Evolutionary conservation across 2,113 vertebrate genomes (phyloP), one percentile per base, ranked within the genome.

Genomic region (Oreochromis tanganicae): DNA sequence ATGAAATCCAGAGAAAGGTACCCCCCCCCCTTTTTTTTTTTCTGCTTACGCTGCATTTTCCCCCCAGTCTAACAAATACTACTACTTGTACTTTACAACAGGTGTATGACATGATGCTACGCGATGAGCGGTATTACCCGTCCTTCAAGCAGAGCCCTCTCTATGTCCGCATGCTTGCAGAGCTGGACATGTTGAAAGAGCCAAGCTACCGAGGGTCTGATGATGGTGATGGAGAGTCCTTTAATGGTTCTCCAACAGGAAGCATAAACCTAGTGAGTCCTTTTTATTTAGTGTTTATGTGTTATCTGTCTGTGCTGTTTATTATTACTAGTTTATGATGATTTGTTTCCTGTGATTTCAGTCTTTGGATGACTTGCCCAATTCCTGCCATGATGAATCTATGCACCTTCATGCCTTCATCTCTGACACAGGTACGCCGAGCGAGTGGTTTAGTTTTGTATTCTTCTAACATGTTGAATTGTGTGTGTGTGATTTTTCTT

Each of bases 151-250:
- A 99, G 94, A 98, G 98, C 9, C 97, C 96, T 2, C 96, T 99
- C 34, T 99, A 99, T n/a, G 97, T 99, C 16, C 97, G 97, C 46
- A 99, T 99, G 99, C 95, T 99, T 41, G 98, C 99, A 3, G 99
- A 99, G 91, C 94, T 99, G 85, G 99, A 99, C 93, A 99, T 99
- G 99, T 93, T 99, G 90, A 99, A 99, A 92, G 99, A 99, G 95
- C 99, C 99, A 4, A 99, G 98, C 95, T 99, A 97, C 95, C 96
- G 98, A 89, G 99, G 98, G 17, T 99, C 98, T 9, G 99, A 99
- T 75, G 98, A 99, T 17, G 98, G 99, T 2, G 98, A 99, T 50
- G 97, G 96, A 93, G 99, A 99, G 91, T 99, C 98, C 68, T 99
- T 99, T 93, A 99, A 99, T 80, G 98, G 98, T 5, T 99, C 99